Conservation (phyloP, 2,797 vertebrate genomes). For the Rhodeus uyekii region DNA sequence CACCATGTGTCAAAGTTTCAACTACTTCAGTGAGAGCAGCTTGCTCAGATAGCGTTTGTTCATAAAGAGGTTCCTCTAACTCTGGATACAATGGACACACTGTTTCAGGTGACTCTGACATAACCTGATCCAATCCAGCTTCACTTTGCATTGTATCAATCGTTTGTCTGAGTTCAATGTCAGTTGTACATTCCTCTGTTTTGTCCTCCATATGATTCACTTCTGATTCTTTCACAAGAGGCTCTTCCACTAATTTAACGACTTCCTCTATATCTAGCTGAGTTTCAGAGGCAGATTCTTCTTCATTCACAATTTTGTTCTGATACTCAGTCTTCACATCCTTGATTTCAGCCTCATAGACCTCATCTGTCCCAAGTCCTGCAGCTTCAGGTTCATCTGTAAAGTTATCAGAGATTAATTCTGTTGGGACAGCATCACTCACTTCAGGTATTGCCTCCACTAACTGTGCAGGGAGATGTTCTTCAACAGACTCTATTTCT, state of each 20-base stretch:
- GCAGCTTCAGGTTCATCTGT: slow-evolving; percentile 57
- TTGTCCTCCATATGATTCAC: slow-evolving; percentile 26
- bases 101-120: slow-evolving; percentile 27
- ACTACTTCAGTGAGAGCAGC: slow-evolving; percentile 36
- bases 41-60: slow-evolving; percentile 40
- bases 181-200: slow-evolving; percentile 30
- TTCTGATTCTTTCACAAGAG: slow-evolving; percentile 5
- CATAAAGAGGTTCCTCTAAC: slow-evolving; percentile 50
- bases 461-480: slow-evolving; percentile 49
- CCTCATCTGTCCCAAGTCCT: slow-evolving; percentile 57
- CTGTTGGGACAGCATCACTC: slow-evolving; percentile 59
- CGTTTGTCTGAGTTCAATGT: slow-evolving; percentile 16
- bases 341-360: slow-evolving; percentile 49
- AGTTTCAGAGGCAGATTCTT: slow-evolving; percentile 34
- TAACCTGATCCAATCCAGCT: slow-evolving; percentile 30
- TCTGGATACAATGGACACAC: slow-evolving; percentile 20
- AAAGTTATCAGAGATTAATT: slow-evolving; percentile 59
- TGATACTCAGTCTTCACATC: slow-evolving; percentile 51
- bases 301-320: slow-evolving; percentile 22
- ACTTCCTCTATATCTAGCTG: slow-evolving; percentile 18
- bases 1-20: slow-evolving; percentile 42
- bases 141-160: slow-evolving; percentile 39
- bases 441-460: slow-evolving; percentile 64
- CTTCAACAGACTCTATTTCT: slow-evolving; percentile 56
- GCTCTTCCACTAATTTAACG: slow-evolving; percentile 15